Base-by-base conservation (phyloP, 2,888 invertebrate genomes). In the Minunthozetes semirufus region DNA sequence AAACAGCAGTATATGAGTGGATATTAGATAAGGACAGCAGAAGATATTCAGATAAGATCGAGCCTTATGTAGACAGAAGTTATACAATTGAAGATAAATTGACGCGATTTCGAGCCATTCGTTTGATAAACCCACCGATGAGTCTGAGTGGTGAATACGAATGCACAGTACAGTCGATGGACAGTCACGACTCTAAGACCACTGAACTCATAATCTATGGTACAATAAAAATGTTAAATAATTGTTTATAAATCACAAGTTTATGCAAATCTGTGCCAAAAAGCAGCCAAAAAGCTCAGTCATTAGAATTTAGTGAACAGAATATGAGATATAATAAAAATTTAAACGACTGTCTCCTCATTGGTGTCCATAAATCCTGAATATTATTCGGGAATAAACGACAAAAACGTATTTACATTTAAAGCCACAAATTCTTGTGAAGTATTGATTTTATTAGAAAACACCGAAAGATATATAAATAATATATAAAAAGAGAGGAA, bases 1-100 rank as follows among this genome's bases (percentile, higher is more conserved):
- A 29, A 76, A 77, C 9, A 78, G n/a, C n/a, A n/a, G n/a, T 79
- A 25, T 79, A 78, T 75, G 78, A 79, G 63, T 79, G 79, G 79
- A 79, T 79, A 22, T 76, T 77, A 17, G 76, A 77, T 0, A 74
- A 77, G 29, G 63, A 61, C 25, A 46, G 9, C 15, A 33, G 70
- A 27, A 73, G 42, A 59, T 73, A 71, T 61, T 71, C 73, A 11
- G 59, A 68, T 19, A 53, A 68, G 27, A 29, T 76, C 19, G 42
- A 71, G 29, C 59, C 50, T n/a, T 73, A 59, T n/a, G 73, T 76
- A 33, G 76, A 76, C 50, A 38, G 53, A 13, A 68, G n/a, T 53
- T 76, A 46, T 38, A 22, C 66, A 22, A 53, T 68, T 27, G 25
- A 46, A 29, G 71, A 75, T 27, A 56, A 72, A n/a, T 50, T n/a